Conservation (phyloP, 2,113 vertebrate genomes). For the Chionodraco myersi region DNA sequence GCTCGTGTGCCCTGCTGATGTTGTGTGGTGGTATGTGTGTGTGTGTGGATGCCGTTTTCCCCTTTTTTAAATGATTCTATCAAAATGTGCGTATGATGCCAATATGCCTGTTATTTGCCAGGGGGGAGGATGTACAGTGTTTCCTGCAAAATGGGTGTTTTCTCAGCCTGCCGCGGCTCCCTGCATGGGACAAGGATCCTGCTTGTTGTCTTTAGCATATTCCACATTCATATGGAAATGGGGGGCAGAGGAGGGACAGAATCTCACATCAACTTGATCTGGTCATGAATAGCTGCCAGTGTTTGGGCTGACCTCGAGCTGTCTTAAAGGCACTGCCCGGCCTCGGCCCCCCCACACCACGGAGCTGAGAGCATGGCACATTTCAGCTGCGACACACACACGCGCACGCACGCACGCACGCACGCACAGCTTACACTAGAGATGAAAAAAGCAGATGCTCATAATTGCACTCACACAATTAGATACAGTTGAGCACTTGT, state of each 20-base stretch:
- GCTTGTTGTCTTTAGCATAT: constrained; percentile 85
- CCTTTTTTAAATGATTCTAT: constrained; percentile 32
- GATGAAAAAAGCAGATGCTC: constrained; percentile 64
- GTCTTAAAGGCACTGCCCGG: constrained; percentile 82
- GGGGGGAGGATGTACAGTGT: constrained; percentile 30
- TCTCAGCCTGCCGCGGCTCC: constrained; percentile 88
- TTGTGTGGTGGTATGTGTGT: no score
- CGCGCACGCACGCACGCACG: constrained; percentile 15
- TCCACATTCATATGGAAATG: constrained; percentile 97
- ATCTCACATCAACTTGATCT: constrained; percentile 99
- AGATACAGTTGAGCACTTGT: constrained; percentile 60
- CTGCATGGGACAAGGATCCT: constrained; percentile 86
- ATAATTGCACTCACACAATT: constrained; percentile 53
- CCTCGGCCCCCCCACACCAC: constrained; percentile 75
- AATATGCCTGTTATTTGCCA: constrained; percentile 60
- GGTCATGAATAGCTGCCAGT: constrained; percentile 96
- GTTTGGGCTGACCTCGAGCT: constrained; percentile 92
- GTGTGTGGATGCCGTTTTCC: constrained; percentile 4
- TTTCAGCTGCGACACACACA: constrained; percentile 79
- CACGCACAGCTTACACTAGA: constrained; percentile 31
- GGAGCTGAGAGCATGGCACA: constrained; percentile 88
- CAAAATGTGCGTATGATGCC: constrained; percentile 75
- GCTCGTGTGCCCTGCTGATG: no score
- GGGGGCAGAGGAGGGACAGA: constrained; percentile 92
- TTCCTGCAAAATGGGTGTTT: constrained; percentile 52